Conservation (phyloP, 2,797 vertebrate genomes). For the Hoplostethus mediterraneus region DNA sequence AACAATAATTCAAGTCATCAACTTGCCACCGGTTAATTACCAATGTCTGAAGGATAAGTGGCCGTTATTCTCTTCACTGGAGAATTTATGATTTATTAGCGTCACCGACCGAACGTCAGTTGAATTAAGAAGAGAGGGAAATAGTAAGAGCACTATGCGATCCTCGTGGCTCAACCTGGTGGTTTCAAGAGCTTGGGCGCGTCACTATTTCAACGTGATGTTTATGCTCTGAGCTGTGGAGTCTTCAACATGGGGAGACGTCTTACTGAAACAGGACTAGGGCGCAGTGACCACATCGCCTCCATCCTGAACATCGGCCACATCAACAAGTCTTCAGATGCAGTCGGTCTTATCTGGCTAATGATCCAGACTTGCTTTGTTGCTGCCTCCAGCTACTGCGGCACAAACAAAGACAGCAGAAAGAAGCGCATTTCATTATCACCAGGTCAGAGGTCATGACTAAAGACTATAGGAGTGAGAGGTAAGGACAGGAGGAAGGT, state of each 20-base stretch:
- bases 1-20: conserved; percentile 66
- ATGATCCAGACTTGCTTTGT: conserved; percentile 20
- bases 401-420: neutral
- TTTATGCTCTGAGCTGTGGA: conserved; percentile 36
- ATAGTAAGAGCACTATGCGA: conserved; percentile 47
- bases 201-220: conserved; percentile 39
- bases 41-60: conserved; percentile 76
- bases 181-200: conserved; percentile 45
- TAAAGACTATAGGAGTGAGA: conserved; percentile 10
- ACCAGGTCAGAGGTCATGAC: conserved; percentile 19
- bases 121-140: conserved; percentile 63
- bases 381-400: neutral
- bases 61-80: conserved; percentile 76
- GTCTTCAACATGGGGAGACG: conserved; percentile 5
- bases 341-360: conserved; percentile 22
- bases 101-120: conserved; percentile 60
- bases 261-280: conserved; percentile 9
- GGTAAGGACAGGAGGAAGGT: conserved; percentile 13
- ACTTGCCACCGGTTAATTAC: conserved; percentile 74
- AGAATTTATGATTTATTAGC: conserved; percentile 65
- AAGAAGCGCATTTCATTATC: conserved; percentile 28
- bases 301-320: neutral
- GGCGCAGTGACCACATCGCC: too few relatives aligned
- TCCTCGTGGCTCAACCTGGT: conserved; percentile 47
- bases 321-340: neutral